These are phyloP conservation scores for Catharus bicknelli DNA, from an alignment of 2,113 vertebrate genomes.

Conservation along the genomic window DNA sequence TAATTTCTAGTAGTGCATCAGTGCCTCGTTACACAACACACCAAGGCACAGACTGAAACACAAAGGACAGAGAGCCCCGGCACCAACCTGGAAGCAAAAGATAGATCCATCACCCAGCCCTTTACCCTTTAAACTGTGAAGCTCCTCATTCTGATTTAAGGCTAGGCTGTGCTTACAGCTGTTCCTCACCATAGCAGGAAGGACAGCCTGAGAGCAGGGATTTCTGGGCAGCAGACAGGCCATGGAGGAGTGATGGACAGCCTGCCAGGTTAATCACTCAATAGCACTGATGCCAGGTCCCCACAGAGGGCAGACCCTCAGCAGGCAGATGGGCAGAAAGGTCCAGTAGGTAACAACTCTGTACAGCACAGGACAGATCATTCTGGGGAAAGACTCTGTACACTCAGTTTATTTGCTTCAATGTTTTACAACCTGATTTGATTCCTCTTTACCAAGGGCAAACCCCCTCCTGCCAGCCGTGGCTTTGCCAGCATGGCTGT, in stretches of 20 bases:
- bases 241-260: neutral
- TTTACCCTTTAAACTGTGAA: neutral
- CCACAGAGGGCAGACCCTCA: accelerated
- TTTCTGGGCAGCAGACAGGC: neutral
- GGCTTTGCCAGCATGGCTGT: neutral
- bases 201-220: neutral
- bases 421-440: neutral
- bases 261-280: neutral
- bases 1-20: neutral
- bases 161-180: neutral
- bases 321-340: neutral
- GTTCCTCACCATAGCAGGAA: neutral
- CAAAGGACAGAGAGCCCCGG: neutral
- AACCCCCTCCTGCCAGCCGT: neutral
- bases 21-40: neutral
- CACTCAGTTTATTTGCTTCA: neutral
- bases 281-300: neutral
- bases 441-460: neutral
- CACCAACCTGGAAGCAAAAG: neutral
- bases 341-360: accelerated
- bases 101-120: neutral
- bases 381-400: neutral
- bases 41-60: neutral
- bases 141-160: neutral
- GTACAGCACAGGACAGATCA: neutral